Evolutionary conservation across 2,797 vertebrate species (phyloP).

Genomic region (Moxostoma hubbsi): DNA sequence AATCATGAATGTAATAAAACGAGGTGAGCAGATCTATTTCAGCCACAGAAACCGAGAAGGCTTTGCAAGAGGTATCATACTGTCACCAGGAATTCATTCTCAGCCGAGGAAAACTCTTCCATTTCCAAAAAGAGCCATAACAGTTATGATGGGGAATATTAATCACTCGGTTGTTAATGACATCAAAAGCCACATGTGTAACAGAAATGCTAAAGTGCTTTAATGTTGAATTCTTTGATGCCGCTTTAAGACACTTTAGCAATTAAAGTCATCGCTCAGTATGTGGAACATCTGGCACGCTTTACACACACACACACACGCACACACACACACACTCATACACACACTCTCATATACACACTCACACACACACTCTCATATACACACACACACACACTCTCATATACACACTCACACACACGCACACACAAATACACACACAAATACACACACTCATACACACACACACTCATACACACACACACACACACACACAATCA

Average conservation of each 20-base stretch:
- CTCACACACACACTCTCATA: too few species aligned
- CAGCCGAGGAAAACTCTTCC: neutral
- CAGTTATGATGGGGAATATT: neutral
- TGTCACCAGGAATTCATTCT: neutral
- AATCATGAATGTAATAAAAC: neutral
- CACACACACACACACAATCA: too few species aligned
- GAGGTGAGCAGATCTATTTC: neutral
- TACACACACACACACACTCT: too few species aligned
- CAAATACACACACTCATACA: too few species aligned
- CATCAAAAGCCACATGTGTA: slow-evolving; percentile 27
- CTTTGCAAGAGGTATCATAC: neutral
- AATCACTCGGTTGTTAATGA: slow-evolving; percentile 3
- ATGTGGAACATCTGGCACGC: slow-evolving; percentile 15
- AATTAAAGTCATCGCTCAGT: slow-evolving; percentile 28
- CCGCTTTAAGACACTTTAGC: slow-evolving; percentile 28
- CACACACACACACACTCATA: neutral
- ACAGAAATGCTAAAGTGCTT: neutral
- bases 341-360: too few species aligned
- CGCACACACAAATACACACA: too few species aligned
- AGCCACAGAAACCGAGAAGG: neutral
- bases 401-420: too few species aligned
- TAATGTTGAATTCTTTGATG: slow-evolving; percentile 42
- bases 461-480: too few species aligned
- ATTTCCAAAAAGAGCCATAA: neutral
- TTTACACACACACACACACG: slow-evolving; percentile 12